Conservation (phyloP, 2,113 vertebrate species). For the Platichthys stellatus region DNA sequence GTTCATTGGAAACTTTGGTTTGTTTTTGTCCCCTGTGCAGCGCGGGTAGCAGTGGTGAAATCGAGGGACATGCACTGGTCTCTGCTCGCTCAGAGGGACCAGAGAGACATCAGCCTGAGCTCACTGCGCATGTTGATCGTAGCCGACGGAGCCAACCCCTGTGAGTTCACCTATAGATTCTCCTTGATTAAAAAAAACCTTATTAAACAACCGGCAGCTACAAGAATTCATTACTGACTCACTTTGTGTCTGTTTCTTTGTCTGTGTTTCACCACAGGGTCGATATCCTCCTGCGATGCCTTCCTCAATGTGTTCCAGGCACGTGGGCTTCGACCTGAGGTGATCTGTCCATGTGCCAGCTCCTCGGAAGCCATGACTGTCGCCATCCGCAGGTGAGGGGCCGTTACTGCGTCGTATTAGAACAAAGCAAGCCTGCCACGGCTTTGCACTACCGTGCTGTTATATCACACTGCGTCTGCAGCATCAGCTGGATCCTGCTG, state of each 20-base stretch:
- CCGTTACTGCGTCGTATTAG: slow-evolving; percentile 36
- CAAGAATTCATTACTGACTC: slow-evolving; percentile 24
- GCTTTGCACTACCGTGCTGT: background rate
- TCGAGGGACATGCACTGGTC: slow-evolving; percentile 99
- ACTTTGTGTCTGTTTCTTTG: background rate
- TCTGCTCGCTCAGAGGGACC: slow-evolving; percentile 93
- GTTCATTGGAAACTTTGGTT: slow-evolving; percentile 42
- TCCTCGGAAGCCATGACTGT: slow-evolving; percentile 94
- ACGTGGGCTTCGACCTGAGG: slow-evolving; percentile 92
- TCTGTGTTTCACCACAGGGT: slow-evolving; percentile 83
- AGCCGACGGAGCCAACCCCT: slow-evolving; percentile 96
- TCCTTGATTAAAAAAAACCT: slow-evolving; percentile 13
- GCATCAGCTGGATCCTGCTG: slow-evolving; percentile 23
- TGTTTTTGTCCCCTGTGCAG: slow-evolving; percentile 73
- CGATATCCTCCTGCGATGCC: slow-evolving; percentile 96
- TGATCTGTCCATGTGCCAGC: slow-evolving; percentile 94
- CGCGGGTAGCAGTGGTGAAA: slow-evolving; percentile 91
- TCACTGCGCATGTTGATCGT: slow-evolving; percentile 94
- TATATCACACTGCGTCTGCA: slow-evolving; percentile 14
- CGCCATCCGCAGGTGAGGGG: slow-evolving; percentile 90
- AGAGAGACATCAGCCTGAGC: slow-evolving; percentile 92
- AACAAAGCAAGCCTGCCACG: slow-evolving; percentile 22
- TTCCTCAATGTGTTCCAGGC: slow-evolving; percentile 97
- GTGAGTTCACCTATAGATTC: slow-evolving; percentile 81
- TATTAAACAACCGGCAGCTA: slow-evolving; percentile 14